Evolutionary conservation across 2,888 invertebrate species (phyloP).

Genomic region (Acleris holmiana): DNA sequence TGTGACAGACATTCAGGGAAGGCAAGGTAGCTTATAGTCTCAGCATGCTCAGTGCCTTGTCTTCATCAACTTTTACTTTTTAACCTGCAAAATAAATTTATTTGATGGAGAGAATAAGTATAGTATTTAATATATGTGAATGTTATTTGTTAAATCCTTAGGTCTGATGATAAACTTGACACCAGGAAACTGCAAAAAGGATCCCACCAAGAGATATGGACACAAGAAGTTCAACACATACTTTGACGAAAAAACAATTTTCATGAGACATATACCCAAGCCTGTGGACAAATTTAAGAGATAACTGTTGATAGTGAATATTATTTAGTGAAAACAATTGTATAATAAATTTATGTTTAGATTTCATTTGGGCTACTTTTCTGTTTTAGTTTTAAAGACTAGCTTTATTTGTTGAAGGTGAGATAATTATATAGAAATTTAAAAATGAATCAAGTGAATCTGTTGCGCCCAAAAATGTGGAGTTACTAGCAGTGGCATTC

Average conservation of each 20-base stretch:
- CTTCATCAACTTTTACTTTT: too few relatives aligned
- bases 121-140: neutral
- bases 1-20: too few relatives aligned
- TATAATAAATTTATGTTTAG: constrained; percentile 26
- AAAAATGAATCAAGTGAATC: too few relatives aligned
- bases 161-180: constrained; percentile 90
- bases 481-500: too few relatives aligned
- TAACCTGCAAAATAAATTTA: too few relatives aligned
- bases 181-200: constrained; percentile 86
- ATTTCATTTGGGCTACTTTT: neutral
- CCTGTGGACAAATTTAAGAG: constrained; percentile 68
- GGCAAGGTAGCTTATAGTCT: too few relatives aligned
- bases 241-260: constrained; percentile 91
- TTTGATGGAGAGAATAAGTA: too few relatives aligned
- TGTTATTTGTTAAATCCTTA: constrained; percentile 53
- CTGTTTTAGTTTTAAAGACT: neutral
- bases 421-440: too few relatives aligned
- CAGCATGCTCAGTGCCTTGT: too few relatives aligned
- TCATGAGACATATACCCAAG: constrained; percentile 68
- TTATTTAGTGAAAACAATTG: constrained; percentile 17
- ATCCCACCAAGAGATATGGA: constrained; percentile 86
- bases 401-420: too few relatives aligned
- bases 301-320: constrained; percentile 39
- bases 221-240: constrained; percentile 93
- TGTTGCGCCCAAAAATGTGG: too few relatives aligned